Evolutionary conservation across 1,140 invertebrate genomes (phyloP).

Genomic region (Holotrichia oblita): DNA sequence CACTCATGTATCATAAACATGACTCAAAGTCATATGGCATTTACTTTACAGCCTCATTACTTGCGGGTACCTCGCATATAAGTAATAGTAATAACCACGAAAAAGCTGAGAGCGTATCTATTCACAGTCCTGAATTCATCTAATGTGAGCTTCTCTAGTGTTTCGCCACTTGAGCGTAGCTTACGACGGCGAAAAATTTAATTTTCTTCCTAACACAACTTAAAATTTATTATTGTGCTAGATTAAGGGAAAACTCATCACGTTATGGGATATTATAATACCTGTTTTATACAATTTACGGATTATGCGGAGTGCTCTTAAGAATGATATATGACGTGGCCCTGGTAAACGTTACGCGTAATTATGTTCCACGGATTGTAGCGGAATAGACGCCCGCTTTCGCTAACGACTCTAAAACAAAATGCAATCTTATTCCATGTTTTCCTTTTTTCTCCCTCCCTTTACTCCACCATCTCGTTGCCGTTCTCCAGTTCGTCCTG

Average conservation of each 20-base stretch:
- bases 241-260: constrained; percentile 33
- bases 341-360: constrained; percentile 26
- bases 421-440: constrained; percentile 29
- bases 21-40: too few relatives aligned
- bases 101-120: background rate
- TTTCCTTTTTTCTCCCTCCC: background rate
- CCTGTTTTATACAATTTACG: constrained; percentile 32
- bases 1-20: too few relatives aligned
- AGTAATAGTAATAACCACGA: background rate
- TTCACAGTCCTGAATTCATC: background rate
- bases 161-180: background rate
- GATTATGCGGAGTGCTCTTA: constrained; percentile 35
- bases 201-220: constrained; percentile 26
- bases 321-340: constrained; percentile 22
- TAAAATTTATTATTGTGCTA: constrained; percentile 22
- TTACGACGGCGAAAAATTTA: constrained; percentile 7
- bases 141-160: too few relatives aligned
- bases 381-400: background rate
- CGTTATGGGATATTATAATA: constrained; percentile 32
- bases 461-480: background rate
- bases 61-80: background rate
- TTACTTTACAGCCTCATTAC: too few relatives aligned
- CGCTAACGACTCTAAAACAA: constrained; percentile 28
- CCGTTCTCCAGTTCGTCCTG: background rate
- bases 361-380: constrained; percentile 35